Evolutionary conservation across 2,113 vertebrate genomes (phyloP), one percentile per base, ranked within the genome.

Genomic region (Cathartes aura): DNA sequence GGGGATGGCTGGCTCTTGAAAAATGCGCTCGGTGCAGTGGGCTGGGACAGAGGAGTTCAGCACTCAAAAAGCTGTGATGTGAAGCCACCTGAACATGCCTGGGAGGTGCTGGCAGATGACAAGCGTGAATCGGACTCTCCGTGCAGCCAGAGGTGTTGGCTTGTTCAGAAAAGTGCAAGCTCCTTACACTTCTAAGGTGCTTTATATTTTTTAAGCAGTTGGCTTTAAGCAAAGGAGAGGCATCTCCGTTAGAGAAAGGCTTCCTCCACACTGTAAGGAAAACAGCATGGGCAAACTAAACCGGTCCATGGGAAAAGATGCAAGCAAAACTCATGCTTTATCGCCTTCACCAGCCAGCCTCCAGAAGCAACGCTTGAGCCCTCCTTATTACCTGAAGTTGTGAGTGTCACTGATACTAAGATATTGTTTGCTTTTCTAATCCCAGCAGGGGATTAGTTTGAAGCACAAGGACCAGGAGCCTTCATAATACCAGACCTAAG

Each of bases 381-480:
- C 60, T 93, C 64, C 79, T 83, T 52, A 63, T 73, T 94, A 95
- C 87, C 85, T 95, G 84, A 48, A 82, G 50, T n/a, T 86, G 80
- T 67, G 82, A 88, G 64, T 79, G 90, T 88, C 64, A 59, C 73
- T n/a, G 87, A 82, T 45, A 36, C 45, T 12, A 68, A 85, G 74
- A 80, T 42, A 79, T 6, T 94, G 86, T 97, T 97, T 97, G 95
- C 75, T 95, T 96, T 95, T 84, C 89, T 89, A 79, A 96, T 79
- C 91, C 67, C 95, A 87, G 84, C 62, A 76, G 90, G 73, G 72
- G 82, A 91, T 95, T 80, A 87, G 63, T 76, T 79, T 81, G 90
- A 94, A 84, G 75, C 62, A 78, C 15, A 52, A 90, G 48, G 78
- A 75, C 80, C 55, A 52, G 89, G 52, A 96, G 75, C 34, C 62